Evolutionary conservation across 2,797 vertebrate species (phyloP).

Genomic region (Falco naumanni): DNA sequence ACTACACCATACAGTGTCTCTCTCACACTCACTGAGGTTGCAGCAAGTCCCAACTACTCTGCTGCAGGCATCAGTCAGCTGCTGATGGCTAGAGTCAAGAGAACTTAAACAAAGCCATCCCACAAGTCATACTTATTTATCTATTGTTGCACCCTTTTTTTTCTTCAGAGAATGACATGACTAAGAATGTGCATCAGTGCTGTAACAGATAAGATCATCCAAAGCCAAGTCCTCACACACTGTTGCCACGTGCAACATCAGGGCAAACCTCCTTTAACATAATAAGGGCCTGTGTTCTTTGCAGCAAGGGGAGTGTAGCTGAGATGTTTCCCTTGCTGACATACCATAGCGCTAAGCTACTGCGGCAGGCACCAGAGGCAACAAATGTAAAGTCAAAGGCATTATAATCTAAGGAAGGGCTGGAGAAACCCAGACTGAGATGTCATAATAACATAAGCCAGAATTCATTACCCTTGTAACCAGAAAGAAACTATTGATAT

Average conservation of each 20-base stretch:
- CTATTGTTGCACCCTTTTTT: background rate
- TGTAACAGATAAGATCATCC: background rate
- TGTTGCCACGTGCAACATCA: background rate
- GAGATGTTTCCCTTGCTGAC: conserved; percentile 12
- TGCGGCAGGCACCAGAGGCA: conserved; percentile 32
- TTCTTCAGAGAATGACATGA: background rate
- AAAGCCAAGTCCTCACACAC: background rate
- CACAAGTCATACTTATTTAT: background rate
- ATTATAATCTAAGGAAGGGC: background rate
- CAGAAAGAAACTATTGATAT: conserved; percentile 7
- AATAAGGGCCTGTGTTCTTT: background rate
- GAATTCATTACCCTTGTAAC: conserved; percentile 43
- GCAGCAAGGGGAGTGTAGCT: background rate
- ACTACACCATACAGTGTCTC: background rate
- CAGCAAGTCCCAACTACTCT: background rate
- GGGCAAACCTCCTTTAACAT: background rate
- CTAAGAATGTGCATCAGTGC: background rate
- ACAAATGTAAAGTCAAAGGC: conserved; percentile 17
- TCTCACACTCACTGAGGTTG: background rate
- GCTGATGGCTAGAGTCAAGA: background rate
- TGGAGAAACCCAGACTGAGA: conserved; percentile 35
- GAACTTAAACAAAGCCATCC: background rate
- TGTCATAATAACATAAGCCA: conserved; percentile 48
- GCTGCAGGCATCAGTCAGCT: background rate
- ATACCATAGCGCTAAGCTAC: conserved; percentile 23